A percentile compares a stretch with the other conserved stretches of the same genome.
Evolutionary conservation across 2,888 invertebrate species (phyloP).

Genomic region (Lepetodrilus schrolli): DNA sequence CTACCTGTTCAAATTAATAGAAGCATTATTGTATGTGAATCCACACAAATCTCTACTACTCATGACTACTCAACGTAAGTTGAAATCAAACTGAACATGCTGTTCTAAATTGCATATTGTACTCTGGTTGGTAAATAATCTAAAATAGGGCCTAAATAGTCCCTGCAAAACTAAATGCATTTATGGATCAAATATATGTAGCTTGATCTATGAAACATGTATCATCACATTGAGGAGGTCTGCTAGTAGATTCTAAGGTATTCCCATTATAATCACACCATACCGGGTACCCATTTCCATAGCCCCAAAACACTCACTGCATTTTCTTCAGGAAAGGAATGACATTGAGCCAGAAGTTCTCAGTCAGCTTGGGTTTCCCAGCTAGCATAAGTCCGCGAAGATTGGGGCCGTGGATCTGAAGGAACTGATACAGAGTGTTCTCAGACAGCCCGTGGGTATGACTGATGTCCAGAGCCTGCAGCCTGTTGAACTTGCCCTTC

Average conservation of each 20-base stretch:
- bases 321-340: constrained; percentile 92
- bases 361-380: constrained; percentile 98
- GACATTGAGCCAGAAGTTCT: constrained; percentile 97
- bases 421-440: constrained; percentile 91
- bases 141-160: too few species aligned
- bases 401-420: constrained; percentile 91
- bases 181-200: too few species aligned
- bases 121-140: too few species aligned
- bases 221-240: not conserved
- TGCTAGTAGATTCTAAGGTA: not conserved
- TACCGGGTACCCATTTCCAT: not conserved
- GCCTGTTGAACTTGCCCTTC: constrained; percentile 83
- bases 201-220: not conserved
- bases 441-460: constrained; percentile 96
- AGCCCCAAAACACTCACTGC: constrained; percentile 80
- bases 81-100: too few species aligned
- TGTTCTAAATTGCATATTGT: too few species aligned
- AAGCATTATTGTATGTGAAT: too few species aligned
- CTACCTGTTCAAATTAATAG: too few species aligned
- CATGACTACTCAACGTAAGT: too few species aligned
- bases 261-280: not conserved
- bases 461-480: constrained; percentile 93
- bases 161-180: too few species aligned
- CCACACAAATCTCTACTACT: too few species aligned
- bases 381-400: constrained; percentile 90